phyloP scores from a whole-genome alignment of 2,113 vertebrate genomes.

The Zootoca vivipara region DNA sequence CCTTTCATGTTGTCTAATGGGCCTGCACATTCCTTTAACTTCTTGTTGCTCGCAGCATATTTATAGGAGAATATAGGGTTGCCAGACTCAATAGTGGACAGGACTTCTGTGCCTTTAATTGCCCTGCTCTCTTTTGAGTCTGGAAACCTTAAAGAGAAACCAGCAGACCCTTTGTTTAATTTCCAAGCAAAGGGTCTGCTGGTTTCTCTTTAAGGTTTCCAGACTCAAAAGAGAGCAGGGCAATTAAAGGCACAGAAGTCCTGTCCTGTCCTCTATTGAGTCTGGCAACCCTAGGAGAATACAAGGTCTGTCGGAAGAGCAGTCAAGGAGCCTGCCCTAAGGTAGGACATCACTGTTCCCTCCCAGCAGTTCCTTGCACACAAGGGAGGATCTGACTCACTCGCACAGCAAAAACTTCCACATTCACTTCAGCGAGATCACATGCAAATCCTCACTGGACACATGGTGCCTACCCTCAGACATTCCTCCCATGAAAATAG shows the following conservation, averaged over 20 bases:
- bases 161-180: too few species aligned
- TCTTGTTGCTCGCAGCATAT: neutral
- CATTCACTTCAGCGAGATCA: neutral
- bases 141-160: too few species aligned
- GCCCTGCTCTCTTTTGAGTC: too few species aligned
- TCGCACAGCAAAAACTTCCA: neutral
- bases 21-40: constrained; percentile 5
- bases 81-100: too few species aligned
- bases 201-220: too few species aligned
- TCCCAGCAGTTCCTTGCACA: neutral
- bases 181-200: too few species aligned
- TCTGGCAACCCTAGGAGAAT: too few species aligned
- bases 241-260: too few species aligned
- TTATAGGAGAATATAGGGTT: neutral
- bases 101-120: too few species aligned
- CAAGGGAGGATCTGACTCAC: neutral
- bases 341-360: neutral
- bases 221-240: too few species aligned
- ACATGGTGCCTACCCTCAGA: neutral
- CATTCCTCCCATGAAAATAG: neutral
- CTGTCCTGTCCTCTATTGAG: too few species aligned
- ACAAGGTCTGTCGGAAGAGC: neutral
- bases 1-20: constrained; percentile 25
- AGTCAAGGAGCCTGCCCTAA: neutral
- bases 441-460: neutral